Evolutionary conservation across 2,797 vertebrate genomes (phyloP).

Genomic region (Sarcoramphus papa): DNA sequence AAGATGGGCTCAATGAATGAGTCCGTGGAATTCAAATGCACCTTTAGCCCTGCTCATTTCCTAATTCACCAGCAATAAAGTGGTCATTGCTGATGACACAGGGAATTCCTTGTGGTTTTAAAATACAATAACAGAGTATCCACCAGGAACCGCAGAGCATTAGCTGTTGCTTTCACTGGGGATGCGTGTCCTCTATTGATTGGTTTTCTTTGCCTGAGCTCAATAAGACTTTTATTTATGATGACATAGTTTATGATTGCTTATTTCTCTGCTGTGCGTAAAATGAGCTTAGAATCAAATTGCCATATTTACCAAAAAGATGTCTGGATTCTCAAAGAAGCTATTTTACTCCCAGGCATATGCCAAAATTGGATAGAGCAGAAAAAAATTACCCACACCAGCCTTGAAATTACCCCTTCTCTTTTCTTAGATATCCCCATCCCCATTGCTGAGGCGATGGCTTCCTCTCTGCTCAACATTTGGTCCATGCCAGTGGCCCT

Average conservation of each 20-base stretch:
- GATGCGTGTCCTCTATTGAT: conserved; percentile 43
- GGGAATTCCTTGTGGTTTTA: conserved; percentile 59
- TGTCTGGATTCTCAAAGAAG: background rate
- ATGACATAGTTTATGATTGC: background rate
- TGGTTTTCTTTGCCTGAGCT: conserved; percentile 11
- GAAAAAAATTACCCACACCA: too few species aligned
- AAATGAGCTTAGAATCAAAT: background rate
- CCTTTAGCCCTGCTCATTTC: background rate
- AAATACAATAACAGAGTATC: conserved; percentile 22
- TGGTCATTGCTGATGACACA: conserved; percentile 29
- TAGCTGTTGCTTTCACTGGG: conserved; percentile 3
- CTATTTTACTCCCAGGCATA: background rate
- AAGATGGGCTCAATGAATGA: background rate
- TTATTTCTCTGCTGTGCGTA: background rate
- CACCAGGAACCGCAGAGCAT: conserved; percentile 25
- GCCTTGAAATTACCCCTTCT: background rate
- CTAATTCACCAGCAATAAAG: background rate
- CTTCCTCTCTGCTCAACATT: background rate
- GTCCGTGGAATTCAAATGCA: background rate
- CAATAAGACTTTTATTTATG: conserved; percentile 22
- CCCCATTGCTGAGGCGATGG: rapidly evolving
- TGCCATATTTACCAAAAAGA: background rate
- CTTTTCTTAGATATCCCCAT: background rate
- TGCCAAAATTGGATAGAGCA: background rate
- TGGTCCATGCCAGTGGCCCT: background rate